Base-by-base conservation (phyloP, 1,140 invertebrate genomes). In the Dreissena rostriformis region DNA sequence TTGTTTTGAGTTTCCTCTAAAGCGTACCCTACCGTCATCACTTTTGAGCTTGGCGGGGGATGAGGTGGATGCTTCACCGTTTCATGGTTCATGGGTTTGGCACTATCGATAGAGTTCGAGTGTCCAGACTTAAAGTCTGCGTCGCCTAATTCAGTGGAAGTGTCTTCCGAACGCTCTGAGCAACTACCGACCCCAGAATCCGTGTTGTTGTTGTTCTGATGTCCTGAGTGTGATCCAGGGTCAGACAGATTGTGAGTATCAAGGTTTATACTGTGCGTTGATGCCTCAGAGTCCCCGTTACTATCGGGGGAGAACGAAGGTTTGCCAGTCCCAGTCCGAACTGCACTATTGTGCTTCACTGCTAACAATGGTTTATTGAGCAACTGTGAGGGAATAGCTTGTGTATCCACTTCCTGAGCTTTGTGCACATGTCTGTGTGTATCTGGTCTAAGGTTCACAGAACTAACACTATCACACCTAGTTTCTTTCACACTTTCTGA, bases 111-210 rank as follows among this genome's bases (percentile, higher is more conserved):
- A 52, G 71, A 84, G 76, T 84, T 82, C 53, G 79, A 55, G 72
- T 87, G 80, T 57, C 75, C 87, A 67, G 89, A 73, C 68, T 88
- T 88, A 66, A 88, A 90, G 66, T 92, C 90, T 39, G 83, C 86
- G 85, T 92, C 91, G 63, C 90, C 90, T 28, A 87, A 87, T 84
- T 92, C 91, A 68, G 91, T 91, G 26, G 91, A 90, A 67, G 91
- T 89, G 74, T 91, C 91, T 76, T 92, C 91, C 24, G 91, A 92
- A 63, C 90, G 84, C 66, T 92, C 91, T 52, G 91, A 92, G 29
- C 90, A 90, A 84, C 90, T 91, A 28, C 91, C 91, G 14, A 92
- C 86, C 72, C 91, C 91, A 39, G 91, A 92, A 70, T 92, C 91
- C 85, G 91, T 88, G 84, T 90, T 91, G 52, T 39, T 39, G 66